phyloP scores from a whole-genome alignment of 1,140 invertebrate species.

The Choristoneura fumiferana region DNA sequence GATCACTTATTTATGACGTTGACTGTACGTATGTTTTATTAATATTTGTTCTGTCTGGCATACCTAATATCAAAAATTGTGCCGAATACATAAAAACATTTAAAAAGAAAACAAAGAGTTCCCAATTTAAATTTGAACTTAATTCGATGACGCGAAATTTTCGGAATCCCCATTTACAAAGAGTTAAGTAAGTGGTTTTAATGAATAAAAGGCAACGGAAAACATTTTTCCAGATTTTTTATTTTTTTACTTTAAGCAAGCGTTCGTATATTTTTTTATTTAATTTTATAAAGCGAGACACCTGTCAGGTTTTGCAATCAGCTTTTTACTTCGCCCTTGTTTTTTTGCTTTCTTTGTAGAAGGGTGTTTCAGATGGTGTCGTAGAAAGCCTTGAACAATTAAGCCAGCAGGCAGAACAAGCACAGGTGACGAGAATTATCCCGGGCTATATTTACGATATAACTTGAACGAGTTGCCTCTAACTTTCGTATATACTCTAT shows the following conservation, averaged over 20 bases:
- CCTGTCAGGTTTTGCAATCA: conserved; percentile 1
- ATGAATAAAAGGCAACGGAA: background rate
- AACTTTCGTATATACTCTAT: conserved; percentile 22
- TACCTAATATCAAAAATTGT: no score
- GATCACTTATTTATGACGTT: no score
- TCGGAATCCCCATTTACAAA: background rate
- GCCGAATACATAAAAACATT: no score
- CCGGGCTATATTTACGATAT: conserved; percentile 38
- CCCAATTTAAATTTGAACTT: no score
- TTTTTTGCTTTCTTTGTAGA: background rate
- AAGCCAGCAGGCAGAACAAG: conserved; percentile 25
- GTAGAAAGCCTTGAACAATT: conserved; percentile 4
- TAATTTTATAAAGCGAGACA: background rate
- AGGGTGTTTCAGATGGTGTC: background rate
- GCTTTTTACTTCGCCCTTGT: background rate
- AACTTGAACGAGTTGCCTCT: conserved; percentile 33
- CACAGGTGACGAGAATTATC: conserved; percentile 47
- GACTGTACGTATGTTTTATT: no score
- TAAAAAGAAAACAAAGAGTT: no score
- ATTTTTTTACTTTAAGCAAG: background rate
- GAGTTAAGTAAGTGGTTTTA: background rate
- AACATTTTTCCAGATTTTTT: background rate
- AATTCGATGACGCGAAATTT: background rate
- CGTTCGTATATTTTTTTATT: conserved; percentile 1
- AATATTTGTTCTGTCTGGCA: no score